These are phyloP conservation scores for Theonella swinhoei DNA, from an alignment of 37 sponge, comb jelly and placozoan species.

Conservation along the genomic window DNA sequence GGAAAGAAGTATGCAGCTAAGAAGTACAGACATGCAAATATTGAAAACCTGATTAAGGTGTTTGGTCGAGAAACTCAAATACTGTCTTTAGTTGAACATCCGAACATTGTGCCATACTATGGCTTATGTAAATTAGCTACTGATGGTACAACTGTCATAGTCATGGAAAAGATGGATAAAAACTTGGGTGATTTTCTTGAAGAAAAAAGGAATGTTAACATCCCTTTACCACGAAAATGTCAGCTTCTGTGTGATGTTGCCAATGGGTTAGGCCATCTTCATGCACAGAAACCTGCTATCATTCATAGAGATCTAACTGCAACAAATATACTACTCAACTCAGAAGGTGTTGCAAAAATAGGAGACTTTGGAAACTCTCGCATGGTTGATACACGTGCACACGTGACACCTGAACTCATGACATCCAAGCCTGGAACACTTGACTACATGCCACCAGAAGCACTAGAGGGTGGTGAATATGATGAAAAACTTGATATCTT, in stretches of 20 bases:
- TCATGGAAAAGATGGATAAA: neutral
- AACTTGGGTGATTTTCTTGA: neutral
- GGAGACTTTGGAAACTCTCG: neutral
- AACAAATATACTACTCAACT: neutral
- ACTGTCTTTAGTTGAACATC: neutral
- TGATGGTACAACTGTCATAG: neutral
- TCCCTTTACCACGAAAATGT: neutral
- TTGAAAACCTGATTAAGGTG: no score
- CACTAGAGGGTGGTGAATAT: neutral
- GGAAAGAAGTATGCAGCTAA: neutral
- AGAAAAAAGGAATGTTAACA: neutral
- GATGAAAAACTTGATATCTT: neutral
- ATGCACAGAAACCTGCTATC: conserved; percentile 1
- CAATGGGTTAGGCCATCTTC: neutral
- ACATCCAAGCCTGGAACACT: neutral
- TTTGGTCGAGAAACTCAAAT: neutral
- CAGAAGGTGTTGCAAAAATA: neutral
- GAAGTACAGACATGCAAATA: neutral
- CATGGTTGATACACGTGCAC: neutral
- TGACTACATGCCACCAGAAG: conserved; percentile 9
- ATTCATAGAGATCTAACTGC: neutral
- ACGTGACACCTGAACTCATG: neutral
- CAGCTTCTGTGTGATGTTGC: neutral
- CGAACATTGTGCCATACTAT: neutral
- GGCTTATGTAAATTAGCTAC: neutral